Evolutionary conservation across 2,797 vertebrate genomes (phyloP).

Genomic region (Petrocephalus sullivani): DNA sequence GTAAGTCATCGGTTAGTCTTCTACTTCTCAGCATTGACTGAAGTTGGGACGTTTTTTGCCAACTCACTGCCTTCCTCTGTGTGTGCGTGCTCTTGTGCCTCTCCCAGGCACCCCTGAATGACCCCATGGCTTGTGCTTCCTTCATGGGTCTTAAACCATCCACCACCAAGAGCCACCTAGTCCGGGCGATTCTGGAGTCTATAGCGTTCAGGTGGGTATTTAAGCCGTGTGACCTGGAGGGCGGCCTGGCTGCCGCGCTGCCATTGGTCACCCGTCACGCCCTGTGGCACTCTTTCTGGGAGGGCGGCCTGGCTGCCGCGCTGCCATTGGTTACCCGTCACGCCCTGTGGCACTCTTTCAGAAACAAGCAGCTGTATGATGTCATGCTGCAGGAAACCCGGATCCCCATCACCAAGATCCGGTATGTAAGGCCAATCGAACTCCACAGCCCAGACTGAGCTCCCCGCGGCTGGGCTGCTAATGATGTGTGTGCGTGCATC

Average conservation of each 20-base stretch:
- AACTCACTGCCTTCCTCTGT: background rate
- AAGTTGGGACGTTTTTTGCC: background rate
- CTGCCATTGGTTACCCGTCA: background rate
- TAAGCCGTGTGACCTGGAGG: background rate
- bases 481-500: background rate
- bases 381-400: slow-evolving; percentile 72
- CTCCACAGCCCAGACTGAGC: too few species aligned
- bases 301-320: too few species aligned
- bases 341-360: slow-evolving; percentile 41
- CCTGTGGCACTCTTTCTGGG: slow-evolving; percentile 23
- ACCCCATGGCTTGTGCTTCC: slow-evolving; percentile 81
- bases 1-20: slow-evolving; percentile 26
- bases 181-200: slow-evolving; percentile 89
- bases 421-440: slow-evolving; percentile 53
- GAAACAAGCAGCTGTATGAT: slow-evolving; percentile 90
- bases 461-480: background rate
- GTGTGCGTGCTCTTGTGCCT: slow-evolving; percentile 39
- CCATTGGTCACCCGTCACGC: background rate
- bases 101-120: slow-evolving; percentile 78
- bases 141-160: slow-evolving; percentile 89
- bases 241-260: background rate
- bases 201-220: slow-evolving; percentile 78
- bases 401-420: slow-evolving; percentile 76
- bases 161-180: slow-evolving; percentile 80
- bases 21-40: background rate